A percentile compares a stretch with the other conserved stretches of the same genome.
These are phyloP conservation scores for Montipora capricornis DNA, from an alignment of 64 coral and sea anemone species.

Conservation along the genomic window DNA sequence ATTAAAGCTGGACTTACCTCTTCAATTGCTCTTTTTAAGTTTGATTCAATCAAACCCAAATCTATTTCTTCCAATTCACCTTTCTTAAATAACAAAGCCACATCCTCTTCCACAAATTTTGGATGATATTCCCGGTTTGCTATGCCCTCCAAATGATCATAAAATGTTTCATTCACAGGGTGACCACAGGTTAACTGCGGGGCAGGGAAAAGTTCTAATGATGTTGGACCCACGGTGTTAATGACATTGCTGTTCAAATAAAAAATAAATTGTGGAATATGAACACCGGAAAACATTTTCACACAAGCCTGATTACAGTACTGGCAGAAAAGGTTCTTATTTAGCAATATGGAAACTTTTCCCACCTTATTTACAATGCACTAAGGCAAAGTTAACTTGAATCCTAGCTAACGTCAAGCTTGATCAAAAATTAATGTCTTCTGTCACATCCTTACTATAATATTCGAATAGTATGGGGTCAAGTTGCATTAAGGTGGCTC, in stretches of 20 bases:
- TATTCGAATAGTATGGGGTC: too few species aligned
- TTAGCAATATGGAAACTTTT: too few species aligned
- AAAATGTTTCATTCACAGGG: slow-evolving; percentile 91
- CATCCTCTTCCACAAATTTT: slow-evolving; percentile 91
- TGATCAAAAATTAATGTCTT: too few species aligned
- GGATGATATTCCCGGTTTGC: slow-evolving; percentile 72
- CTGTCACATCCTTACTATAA: too few species aligned
- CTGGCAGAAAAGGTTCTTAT: too few species aligned
- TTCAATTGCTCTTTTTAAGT: slow-evolving; percentile 88
- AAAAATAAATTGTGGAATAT: neutral
- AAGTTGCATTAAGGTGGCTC: too few species aligned
- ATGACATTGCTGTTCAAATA: slow-evolving; percentile 38
- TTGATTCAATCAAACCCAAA: slow-evolving; percentile 86
- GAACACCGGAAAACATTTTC: neutral
- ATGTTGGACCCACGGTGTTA: slow-evolving; percentile 71
- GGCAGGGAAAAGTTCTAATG: slow-evolving; percentile 86
- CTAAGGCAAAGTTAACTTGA: too few species aligned
- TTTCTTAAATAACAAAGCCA: slow-evolving; percentile 98
- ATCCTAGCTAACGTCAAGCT: too few species aligned
- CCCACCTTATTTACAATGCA: too few species aligned
- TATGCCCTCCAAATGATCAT: slow-evolving; percentile 94
- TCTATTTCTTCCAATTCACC: slow-evolving; percentile 93
- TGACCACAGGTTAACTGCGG: slow-evolving; percentile 89
- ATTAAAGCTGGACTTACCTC: slow-evolving; percentile 75
- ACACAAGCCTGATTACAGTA: neutral